Evolutionary conservation across 2,888 invertebrate species (phyloP).

Genomic region (Oligia fasciuncula): DNA sequence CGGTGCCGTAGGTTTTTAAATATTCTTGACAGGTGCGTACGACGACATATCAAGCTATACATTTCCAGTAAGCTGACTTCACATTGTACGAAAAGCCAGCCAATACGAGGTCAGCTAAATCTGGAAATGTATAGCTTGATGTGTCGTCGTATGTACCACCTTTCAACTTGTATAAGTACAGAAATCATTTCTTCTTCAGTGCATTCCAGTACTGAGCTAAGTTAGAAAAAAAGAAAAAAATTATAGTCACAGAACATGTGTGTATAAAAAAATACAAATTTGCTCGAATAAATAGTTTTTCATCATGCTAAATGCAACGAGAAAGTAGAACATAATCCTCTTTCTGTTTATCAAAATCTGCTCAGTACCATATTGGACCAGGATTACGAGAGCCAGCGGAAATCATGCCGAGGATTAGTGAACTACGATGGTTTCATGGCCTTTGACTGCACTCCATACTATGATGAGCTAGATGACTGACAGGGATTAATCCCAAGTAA

Average conservation of each 20-base stretch:
- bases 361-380: not conserved
- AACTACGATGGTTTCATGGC: conserved; percentile 33
- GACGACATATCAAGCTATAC: too few species aligned
- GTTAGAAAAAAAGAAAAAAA: not conserved
- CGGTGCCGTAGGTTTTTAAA: too few species aligned
- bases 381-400: conserved; percentile 6
- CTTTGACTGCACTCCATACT: conserved; percentile 9
- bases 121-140: too few species aligned
- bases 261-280: not conserved
- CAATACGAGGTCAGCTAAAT: too few species aligned
- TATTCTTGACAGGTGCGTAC: not conserved
- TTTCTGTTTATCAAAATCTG: conserved; percentile 1
- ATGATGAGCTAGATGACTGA: not conserved
- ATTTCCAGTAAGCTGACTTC: too few species aligned
- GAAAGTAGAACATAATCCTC: not conserved
- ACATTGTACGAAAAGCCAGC: too few species aligned
- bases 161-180: not conserved
- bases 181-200: not conserved
- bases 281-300: not conserved
- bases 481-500: conserved; percentile 18
- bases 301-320: not conserved
- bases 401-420: conserved; percentile 7
- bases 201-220: not conserved
- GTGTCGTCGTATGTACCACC: too few species aligned
- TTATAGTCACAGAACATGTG: not conserved